Base-by-base conservation (phyloP, 2,113 vertebrate genomes). In the Eidolon helvum region DNA sequence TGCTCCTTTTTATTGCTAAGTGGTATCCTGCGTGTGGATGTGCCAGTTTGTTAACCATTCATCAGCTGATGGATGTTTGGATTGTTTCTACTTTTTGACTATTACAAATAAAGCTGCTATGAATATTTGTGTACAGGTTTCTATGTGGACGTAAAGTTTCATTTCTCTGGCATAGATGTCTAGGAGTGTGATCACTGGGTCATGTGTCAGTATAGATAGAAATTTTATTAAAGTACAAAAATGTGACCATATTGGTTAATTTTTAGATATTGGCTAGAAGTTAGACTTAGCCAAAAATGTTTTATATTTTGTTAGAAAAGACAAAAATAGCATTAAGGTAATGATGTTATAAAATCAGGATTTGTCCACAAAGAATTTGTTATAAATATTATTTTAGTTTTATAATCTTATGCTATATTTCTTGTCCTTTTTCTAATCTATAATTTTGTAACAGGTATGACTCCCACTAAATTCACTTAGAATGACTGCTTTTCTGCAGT, bases 261-360 rank as follows among this genome's bases (percentile, higher is more conserved):
- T 85, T 87, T 92, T 74, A 87, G 50, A 57, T 74, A 57, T 75
- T 35, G 21, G 3, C 35, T 63, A 87, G 57, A 38, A 90, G 33
- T 19, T 43, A 75, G n/a, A 92, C 26, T 69, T 5, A 43, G 61
- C 19, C 18, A 74, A 97, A 94, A 85, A 35, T 69, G 8, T 68
- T 68, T 86, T 74, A 69, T 4, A 87, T 43, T 88, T 79, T 92
- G 15, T 83, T 90, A 89, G 21, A 48, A 90, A 71, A 72, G 30
- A 63, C 84, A 55, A 78, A 83, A 18, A 69, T 87, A 69, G 55
- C n/a, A 48, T 53, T 93, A 91, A 79, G 75, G 48, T 91, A 80
- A 86, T 85, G 40, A 71, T 80, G 55, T 90, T 93, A 85, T 83
- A 59, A 96, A 90, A 92, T 18, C 77, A 82, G 24, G 1, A 57